Percentiles rank a stretch among this genome's conserved stretches.
phyloP scores from a whole-genome alignment of 2,888 invertebrate genomes.

The Spilosoma lubricipeda region DNA sequence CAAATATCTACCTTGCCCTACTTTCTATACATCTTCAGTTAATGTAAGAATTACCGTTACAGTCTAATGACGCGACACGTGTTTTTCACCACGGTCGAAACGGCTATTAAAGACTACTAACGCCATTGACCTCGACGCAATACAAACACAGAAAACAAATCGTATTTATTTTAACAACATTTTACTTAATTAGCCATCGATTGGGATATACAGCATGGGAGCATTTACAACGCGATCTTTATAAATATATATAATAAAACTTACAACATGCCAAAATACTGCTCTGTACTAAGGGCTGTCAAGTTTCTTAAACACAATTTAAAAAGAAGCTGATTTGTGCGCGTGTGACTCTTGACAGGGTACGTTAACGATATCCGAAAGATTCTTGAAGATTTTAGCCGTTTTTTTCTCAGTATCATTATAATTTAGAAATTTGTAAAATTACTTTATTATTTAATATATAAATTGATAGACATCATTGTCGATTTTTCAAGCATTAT shows the following conservation, averaged over 20 bases:
- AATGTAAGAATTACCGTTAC: background rate
- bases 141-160: conserved; percentile 32
- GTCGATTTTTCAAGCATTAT: background rate
- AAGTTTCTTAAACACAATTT: background rate
- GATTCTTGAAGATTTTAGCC: background rate
- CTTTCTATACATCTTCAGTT: background rate
- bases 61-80: conserved; percentile 21
- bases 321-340: background rate
- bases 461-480: background rate
- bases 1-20: conserved; percentile 1
- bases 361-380: background rate
- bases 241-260: conserved; percentile 63
- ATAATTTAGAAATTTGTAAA: too few relatives aligned
- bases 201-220: conserved; percentile 20
- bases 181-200: conserved; percentile 34
- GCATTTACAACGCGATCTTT: conserved; percentile 29
- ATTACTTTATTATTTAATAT: too few relatives aligned
- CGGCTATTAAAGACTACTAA: conserved; percentile 24
- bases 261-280: conserved; percentile 63
- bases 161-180: conserved; percentile 46
- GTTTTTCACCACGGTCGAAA: conserved; percentile 22
- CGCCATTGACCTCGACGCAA: conserved; percentile 30
- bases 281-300: conserved; percentile 24
- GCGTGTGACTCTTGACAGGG: background rate
- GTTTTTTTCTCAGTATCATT: too few relatives aligned